Conservation (phyloP, 30 jellyfish, hydroid and myxozoan genomes). For the Catostylus mosaicus region DNA sequence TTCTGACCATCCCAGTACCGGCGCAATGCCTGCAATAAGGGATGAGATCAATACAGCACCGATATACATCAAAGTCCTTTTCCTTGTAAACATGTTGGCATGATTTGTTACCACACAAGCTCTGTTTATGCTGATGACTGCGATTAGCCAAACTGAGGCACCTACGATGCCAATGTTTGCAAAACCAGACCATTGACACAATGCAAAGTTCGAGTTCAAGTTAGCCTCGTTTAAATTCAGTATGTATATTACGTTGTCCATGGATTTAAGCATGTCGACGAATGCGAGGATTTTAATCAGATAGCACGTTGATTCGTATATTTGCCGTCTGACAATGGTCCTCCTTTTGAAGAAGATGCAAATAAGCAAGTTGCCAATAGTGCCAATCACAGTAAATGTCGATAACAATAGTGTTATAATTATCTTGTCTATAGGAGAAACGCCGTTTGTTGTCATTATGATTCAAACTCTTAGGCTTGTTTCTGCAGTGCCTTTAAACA, state of each 20-base stretch:
- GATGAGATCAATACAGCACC: conserved; percentile 20
- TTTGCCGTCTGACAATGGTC: not conserved
- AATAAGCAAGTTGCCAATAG: conserved; percentile 27
- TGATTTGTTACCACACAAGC: conserved; percentile 3
- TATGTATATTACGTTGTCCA: conserved; percentile 4
- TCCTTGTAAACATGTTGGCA: conserved; percentile 1
- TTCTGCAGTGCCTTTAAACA: too few species aligned
- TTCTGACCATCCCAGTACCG: conserved; percentile 50
- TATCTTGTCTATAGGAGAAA: not conserved
- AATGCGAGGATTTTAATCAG: conserved; percentile 15
- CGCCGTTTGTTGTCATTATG: not conserved
- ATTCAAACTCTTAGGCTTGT: too few species aligned
- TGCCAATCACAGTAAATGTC: not conserved
- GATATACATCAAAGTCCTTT: not conserved
- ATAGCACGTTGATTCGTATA: conserved; percentile 23
- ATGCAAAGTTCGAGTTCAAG: not conserved
- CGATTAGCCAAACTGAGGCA: conserved; percentile 46
- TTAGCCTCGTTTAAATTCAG: conserved; percentile 15
- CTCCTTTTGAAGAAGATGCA: not conserved
- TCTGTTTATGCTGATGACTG: conserved; percentile 44
- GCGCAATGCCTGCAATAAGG: conserved; percentile 13
- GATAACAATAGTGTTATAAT: not conserved
- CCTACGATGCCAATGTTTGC: conserved; percentile 28
- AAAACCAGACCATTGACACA: conserved; percentile 52
- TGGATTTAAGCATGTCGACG: conserved; percentile 24